Base-by-base conservation (phyloP, 2,888 invertebrate genomes). In the Spatulosminthurus flaviceps region DNA sequence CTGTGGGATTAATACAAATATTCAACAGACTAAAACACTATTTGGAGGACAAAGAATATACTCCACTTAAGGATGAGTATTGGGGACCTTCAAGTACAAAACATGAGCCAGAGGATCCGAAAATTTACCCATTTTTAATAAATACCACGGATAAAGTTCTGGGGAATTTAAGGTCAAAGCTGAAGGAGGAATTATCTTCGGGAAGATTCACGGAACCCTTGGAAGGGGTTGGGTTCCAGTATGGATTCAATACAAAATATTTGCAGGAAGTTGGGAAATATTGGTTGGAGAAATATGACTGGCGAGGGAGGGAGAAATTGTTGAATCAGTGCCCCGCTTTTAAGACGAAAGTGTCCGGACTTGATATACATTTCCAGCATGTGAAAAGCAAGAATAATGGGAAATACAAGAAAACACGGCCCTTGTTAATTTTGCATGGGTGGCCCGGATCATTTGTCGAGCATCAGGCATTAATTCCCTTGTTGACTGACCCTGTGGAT, bases 231-330 rank as follows among this genome's bases (percentile, higher is more conserved):
- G 91, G 90, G 11, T 96, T 95, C 88, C 90, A 92, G 80, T 95
- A 95, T 86, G 97, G 97, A 1, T 92, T 96, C 87, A 93, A 94
- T 86, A 88, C 92, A 0, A 89, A 91, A 60, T 92, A 92, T 81
- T 87, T 95, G 5, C 88, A 90, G 16, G 90, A 90, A 83, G 89
- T 96, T 9, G 87, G 94, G 0, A 90, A 92, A 67, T 93, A 93
- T 87, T 97, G 97, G 97, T 90, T 90, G 13, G 91, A 91, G 51
- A 90, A 90, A 43, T 96, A 94, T 87, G 90, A 94, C 85, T 94
- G 93, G 92, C 87, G 88, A 29, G 90, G 92, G 73, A 89, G 93
- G 13, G 92, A 94, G 86, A 87, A 88, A 1, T 90, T 90, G 79
- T 88, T 96, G n/a, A 95, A 96, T 86, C 89, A 90, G 81, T 92